Conservation (phyloP, 2,113 vertebrate genomes). For the Chionis minor region DNA sequence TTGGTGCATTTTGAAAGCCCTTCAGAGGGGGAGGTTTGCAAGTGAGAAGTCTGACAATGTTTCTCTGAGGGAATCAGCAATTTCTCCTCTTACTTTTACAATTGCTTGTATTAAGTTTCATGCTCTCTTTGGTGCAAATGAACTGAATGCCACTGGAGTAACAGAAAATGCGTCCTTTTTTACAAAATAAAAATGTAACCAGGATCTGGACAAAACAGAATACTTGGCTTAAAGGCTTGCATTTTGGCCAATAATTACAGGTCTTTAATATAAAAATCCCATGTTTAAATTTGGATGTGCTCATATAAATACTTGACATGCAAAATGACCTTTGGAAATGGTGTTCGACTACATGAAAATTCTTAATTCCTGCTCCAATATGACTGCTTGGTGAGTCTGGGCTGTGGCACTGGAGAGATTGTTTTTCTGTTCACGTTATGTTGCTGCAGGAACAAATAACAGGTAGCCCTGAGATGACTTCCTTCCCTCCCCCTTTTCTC, state of each 20-base stretch:
- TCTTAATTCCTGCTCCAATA: background rate
- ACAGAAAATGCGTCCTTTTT: background rate
- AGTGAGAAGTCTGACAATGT: background rate
- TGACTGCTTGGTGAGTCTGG: background rate
- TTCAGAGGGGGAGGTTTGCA: background rate
- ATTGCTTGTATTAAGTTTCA: background rate
- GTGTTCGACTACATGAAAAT: background rate
- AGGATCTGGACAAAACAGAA: background rate
- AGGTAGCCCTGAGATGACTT: background rate
- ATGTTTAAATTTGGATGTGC: background rate
- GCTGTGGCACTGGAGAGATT: background rate
- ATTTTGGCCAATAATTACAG: background rate
- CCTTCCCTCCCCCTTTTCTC: background rate
- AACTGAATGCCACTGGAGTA: background rate
- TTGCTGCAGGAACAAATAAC: background rate
- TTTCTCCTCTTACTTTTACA: background rate
- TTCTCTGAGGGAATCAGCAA: background rate
- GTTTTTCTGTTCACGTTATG: fast-evolving
- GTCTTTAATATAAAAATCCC: background rate
- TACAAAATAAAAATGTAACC: background rate
- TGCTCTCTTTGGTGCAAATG: background rate
- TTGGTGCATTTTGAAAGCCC: background rate
- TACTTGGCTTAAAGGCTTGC: background rate
- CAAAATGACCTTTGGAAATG: background rate
- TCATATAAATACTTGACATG: background rate